Conservation (phyloP, 2,888 invertebrate genomes). For the Orchesellides sinensis region DNA sequence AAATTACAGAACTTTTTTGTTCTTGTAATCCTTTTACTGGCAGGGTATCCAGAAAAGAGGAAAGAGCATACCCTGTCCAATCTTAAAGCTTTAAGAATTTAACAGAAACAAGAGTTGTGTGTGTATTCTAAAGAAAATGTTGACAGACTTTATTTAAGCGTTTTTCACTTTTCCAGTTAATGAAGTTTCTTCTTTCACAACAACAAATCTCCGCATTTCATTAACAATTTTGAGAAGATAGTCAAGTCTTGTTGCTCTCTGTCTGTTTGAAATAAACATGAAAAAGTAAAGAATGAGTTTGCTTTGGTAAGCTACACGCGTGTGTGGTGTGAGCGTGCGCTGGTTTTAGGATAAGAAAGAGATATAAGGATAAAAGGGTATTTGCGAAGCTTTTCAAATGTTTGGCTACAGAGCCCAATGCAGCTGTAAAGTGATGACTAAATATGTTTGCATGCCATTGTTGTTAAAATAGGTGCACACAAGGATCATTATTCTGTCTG, state of each 20-base stretch:
- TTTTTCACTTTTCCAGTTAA: constrained; percentile 54
- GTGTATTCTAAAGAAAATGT: constrained; percentile 15
- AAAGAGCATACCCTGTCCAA: constrained; percentile 2
- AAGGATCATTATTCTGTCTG: background rate
- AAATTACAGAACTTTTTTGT: constrained; percentile 32
- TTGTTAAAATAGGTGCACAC: background rate
- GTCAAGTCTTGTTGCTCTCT: background rate
- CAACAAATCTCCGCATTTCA: constrained; percentile 59
- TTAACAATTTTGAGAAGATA: constrained; percentile 49
- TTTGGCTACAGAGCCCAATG: background rate
- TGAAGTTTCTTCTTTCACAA: constrained; percentile 55
- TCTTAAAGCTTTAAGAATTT: background rate
- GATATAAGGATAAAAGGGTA: background rate
- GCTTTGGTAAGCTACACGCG: constrained; percentile 29
- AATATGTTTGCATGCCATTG: background rate
- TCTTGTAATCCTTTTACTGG: too few species aligned
- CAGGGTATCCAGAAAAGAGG: constrained; percentile 2
- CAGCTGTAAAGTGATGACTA: constrained; percentile 12
- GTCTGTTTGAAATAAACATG: constrained; percentile 1
- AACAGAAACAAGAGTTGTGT: background rate
- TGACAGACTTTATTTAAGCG: constrained; percentile 43
- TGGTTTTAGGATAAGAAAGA: constrained; percentile 11
- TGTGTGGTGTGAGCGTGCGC: background rate
- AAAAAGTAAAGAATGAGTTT: background rate
- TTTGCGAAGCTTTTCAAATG: background rate